A percentile compares a stretch with the other conserved stretches of the same genome.
phyloP scores from a whole-genome alignment of 2,888 invertebrate species.

The Sthenelais limicola region DNA sequence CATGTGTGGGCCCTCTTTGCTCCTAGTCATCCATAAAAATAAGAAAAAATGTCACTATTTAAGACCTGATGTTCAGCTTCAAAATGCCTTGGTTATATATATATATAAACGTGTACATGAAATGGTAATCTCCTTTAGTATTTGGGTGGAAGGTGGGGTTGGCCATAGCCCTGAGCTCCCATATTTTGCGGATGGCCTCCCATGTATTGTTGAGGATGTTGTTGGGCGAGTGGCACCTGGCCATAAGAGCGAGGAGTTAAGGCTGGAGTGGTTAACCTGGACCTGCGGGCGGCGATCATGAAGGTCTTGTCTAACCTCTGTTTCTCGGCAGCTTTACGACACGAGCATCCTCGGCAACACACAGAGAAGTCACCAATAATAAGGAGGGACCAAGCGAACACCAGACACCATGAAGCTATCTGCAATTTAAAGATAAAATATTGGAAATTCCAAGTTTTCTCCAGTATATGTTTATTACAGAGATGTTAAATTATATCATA shows the following conservation, averaged over 20 bases:
- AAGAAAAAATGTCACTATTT: too few relatives aligned
- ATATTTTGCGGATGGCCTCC: not conserved
- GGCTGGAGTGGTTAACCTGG: constrained; percentile 54
- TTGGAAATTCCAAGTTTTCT: too few relatives aligned
- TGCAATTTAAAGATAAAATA: constrained; percentile 38
- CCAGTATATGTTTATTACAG: too few relatives aligned
- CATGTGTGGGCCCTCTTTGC: too few relatives aligned
- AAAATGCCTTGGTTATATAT: too few relatives aligned
- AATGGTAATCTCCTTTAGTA: too few relatives aligned
- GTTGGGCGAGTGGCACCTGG: constrained; percentile 14
- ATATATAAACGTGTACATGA: too few relatives aligned
- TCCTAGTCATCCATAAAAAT: too few relatives aligned
- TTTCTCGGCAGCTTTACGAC: constrained; percentile 54
- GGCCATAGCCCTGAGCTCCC: constrained; percentile 13
- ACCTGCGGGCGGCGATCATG: constrained; percentile 51
- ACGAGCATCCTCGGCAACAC: constrained; percentile 50
- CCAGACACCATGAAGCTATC: constrained; percentile 51
- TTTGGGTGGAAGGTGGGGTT: constrained; percentile 6
- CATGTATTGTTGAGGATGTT: constrained; percentile 3
- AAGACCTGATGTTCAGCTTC: too few relatives aligned
- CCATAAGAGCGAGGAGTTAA: constrained; percentile 46
- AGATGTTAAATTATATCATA: too few relatives aligned
- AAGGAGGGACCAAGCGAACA: constrained; percentile 47
- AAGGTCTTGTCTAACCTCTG: constrained; percentile 48
- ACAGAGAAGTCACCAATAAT: constrained; percentile 42